These are phyloP conservation scores for Larimichthys crocea DNA, from an alignment of 2,113 vertebrate genomes.

Conservation along the genomic window DNA sequence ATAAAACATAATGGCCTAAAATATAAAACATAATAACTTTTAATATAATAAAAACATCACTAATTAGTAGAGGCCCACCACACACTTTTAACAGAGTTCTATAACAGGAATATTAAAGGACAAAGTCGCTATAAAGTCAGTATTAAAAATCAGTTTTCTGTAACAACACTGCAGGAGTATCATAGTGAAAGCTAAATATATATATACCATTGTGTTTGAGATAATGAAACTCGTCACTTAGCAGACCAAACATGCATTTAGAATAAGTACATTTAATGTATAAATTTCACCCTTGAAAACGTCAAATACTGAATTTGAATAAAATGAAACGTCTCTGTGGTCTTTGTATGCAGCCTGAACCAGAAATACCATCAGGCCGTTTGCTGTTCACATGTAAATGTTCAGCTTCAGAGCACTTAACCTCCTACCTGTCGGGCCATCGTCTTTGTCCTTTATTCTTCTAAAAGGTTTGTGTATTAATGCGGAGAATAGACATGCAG, in stretches of 20 bases:
- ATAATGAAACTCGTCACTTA: background rate
- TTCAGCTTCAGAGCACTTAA: conserved; percentile 54
- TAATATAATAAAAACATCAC: background rate
- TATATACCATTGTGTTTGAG: background rate
- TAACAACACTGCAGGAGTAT: background rate
- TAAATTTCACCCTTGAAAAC: background rate
- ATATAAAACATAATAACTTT: no score
- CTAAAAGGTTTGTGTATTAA: conserved; percentile 59
- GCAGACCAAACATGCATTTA: background rate
- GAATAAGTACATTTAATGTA: background rate
- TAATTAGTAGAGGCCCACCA: background rate
- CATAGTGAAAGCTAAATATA: background rate
- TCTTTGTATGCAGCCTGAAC: conserved; percentile 2
- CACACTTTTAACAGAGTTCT: background rate
- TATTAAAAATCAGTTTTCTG: background rate
- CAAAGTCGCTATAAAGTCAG: background rate
- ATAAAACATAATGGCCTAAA: no score
- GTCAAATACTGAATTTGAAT: background rate
- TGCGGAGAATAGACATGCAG: conserved; percentile 34
- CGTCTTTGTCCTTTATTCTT: conserved; percentile 35
- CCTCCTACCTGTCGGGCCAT: conserved; percentile 47
- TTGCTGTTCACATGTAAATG: conserved; percentile 67
- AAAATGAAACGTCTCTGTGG: background rate
- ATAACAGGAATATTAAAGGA: background rate
- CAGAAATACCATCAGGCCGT: conserved; percentile 1